phyloP scores from a whole-genome alignment of 2,113 vertebrate genomes.

The Loxodonta africana region DNA sequence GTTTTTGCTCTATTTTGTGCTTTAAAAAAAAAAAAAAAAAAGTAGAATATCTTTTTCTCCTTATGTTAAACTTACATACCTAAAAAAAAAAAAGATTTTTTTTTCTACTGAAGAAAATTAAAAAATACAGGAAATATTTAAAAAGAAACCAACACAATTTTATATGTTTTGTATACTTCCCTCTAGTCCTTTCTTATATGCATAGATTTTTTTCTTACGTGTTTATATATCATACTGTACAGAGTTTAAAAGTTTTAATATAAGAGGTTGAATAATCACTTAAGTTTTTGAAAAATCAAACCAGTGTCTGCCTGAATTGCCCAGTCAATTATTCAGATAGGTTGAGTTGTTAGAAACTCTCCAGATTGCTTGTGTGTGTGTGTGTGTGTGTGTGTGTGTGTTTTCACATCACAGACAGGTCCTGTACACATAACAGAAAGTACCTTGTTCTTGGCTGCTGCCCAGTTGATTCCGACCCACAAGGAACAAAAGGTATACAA shows the following conservation, averaged over 20 bases:
- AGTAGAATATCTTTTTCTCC: neutral
- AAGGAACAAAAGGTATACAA: neutral
- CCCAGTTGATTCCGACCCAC: neutral
- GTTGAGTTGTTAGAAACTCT: slow-evolving; percentile 4
- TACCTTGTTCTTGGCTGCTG: neutral
- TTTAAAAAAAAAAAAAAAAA: neutral
- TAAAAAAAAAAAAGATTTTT: too few relatives aligned
- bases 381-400: too few relatives aligned
- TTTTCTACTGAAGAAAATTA: neutral
- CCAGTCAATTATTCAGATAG: slow-evolving; percentile 1
- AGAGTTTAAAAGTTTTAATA: slow-evolving; percentile 22
- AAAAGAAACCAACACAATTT: neutral
- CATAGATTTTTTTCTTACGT: neutral
- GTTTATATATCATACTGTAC: slow-evolving; percentile 1
- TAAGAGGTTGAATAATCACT: neutral
- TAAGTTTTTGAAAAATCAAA: neutral
- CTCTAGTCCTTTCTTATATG: neutral
- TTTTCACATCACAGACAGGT: neutral
- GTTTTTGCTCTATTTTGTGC: neutral
- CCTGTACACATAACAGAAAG: neutral
- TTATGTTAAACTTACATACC: neutral
- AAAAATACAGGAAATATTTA: slow-evolving; percentile 1
- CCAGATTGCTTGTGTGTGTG: neutral
- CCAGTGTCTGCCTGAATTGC: neutral
- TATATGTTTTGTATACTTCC: neutral